phyloP scores from a whole-genome alignment of 2,797 vertebrate genomes.

The Sphenodon punctatus region DNA sequence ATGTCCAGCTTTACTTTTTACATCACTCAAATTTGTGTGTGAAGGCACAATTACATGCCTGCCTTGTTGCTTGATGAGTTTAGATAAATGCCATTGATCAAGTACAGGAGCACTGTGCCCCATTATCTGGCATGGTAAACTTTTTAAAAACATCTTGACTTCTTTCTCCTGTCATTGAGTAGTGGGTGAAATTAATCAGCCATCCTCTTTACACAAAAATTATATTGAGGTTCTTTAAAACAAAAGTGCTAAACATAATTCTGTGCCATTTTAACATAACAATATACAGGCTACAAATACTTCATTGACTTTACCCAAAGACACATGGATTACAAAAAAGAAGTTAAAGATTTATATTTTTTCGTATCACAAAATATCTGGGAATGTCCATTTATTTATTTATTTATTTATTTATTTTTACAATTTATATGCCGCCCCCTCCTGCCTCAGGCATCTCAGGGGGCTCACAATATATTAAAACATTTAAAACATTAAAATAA shows the following conservation, averaged over 20 bases:
- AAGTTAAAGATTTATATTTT: too few relatives aligned
- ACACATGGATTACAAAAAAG: not conserved
- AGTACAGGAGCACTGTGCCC: not conserved
- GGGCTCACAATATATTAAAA: too few relatives aligned
- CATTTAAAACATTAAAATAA: too few relatives aligned
- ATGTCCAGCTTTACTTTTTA: not conserved
- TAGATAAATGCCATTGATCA: conserved; percentile 30
- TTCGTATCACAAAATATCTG: too few relatives aligned
- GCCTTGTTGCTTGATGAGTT: conserved; percentile 24
- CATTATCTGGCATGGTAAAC: not conserved
- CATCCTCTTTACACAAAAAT: not conserved
- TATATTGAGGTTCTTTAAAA: not conserved
- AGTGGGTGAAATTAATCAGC: not conserved
- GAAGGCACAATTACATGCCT: conserved; percentile 31
- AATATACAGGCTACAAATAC: not conserved
- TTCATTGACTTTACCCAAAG: conserved; percentile 7
- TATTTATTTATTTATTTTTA: too few relatives aligned
- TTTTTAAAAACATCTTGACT: not conserved
- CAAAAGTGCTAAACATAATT: not conserved
- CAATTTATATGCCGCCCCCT: too few relatives aligned
- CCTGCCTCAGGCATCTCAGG: too few relatives aligned
- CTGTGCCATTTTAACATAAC: not conserved
- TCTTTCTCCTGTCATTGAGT: not conserved
- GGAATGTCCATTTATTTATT: too few relatives aligned
- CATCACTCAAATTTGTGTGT: not conserved